phyloP scores from a whole-genome alignment of 2,113 vertebrate species.

The Pelusios castaneus region DNA sequence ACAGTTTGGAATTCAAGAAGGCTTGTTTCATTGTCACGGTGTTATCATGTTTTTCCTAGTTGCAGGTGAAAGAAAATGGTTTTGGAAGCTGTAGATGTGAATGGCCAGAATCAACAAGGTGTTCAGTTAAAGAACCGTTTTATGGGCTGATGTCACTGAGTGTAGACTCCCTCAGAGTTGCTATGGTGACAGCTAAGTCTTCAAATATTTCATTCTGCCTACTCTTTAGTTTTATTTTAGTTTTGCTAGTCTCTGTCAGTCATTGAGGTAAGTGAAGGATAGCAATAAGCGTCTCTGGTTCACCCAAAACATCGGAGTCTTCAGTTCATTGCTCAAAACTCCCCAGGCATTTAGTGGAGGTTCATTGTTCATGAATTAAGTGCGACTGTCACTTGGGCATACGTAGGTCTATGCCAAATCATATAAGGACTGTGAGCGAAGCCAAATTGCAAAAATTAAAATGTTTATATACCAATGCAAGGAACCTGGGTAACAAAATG shows the following conservation, averaged over 20 bases:
- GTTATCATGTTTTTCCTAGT: not conserved
- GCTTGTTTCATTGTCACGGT: not conserved
- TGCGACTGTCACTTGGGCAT: no score
- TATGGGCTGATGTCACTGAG: not conserved
- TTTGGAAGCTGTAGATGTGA: not conserved
- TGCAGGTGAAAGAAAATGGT: not conserved
- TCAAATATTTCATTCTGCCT: not conserved
- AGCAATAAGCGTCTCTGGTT: not conserved
- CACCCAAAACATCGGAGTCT: no score
- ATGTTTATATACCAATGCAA: no score
- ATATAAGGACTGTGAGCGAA: no score
- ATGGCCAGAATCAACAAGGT: not conserved
- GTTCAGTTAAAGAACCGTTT: not conserved
- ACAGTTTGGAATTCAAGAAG: not conserved
- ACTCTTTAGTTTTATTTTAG: not conserved
- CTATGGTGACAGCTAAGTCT: not conserved
- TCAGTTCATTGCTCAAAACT: no score
- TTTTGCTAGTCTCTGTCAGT: not conserved
- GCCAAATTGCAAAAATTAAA: no score
- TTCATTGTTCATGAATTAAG: no score
- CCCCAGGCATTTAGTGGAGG: no score
- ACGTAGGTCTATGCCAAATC: no score
- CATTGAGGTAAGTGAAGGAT: not conserved
- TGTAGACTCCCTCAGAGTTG: not conserved
- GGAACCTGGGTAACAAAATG: no score